Percentiles rank a stretch among this genome's conserved stretches.
These are phyloP conservation scores for Anodontia alba DNA, from an alignment of 2,888 invertebrate species.

Conservation along the genomic window DNA sequence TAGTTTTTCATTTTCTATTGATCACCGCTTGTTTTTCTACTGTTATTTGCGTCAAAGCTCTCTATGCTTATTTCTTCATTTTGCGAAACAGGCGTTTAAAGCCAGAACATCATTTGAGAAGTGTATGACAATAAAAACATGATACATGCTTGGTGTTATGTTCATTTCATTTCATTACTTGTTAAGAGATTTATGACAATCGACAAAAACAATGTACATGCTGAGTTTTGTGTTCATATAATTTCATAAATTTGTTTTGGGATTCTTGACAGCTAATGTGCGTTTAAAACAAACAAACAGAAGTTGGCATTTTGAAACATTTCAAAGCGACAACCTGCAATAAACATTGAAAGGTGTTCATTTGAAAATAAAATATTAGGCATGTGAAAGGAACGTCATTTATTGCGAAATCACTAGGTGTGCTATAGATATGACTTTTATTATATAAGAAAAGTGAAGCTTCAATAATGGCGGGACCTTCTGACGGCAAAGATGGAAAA, in stretches of 20 bases:
- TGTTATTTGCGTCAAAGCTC: background rate
- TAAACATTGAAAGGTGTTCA: background rate
- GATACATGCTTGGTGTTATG: background rate
- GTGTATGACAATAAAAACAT: background rate
- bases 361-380: background rate
- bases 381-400: background rate
- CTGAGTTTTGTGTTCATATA: no score
- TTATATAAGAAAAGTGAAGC: background rate
- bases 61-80: background rate
- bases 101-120: no score
- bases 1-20: conserved; percentile 8
- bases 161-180: background rate
- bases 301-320: background rate
- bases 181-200: no score
- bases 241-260: background rate
- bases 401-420: background rate
- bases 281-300: background rate
- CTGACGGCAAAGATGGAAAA: background rate
- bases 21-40: background rate
- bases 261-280: background rate
- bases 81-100: no score
- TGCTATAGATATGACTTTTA: background rate
- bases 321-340: background rate
- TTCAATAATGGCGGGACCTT: conserved; percentile 2
- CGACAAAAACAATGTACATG: no score